Evolutionary conservation across 2,113 vertebrate genomes (phyloP).

Genomic region (Neoarius graeffei): DNA sequence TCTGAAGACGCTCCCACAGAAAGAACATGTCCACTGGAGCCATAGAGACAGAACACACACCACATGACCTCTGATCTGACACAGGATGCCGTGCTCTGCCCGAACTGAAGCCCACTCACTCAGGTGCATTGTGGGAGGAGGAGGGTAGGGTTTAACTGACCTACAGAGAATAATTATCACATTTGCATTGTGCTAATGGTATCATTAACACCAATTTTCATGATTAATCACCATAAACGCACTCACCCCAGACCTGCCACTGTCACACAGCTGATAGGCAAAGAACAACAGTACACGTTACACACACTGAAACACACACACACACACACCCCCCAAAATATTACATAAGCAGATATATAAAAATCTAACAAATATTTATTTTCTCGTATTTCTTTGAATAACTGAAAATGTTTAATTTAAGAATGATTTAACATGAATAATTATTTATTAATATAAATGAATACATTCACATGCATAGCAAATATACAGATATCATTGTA

Average conservation of each 20-base stretch:
- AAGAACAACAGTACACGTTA: constrained; percentile 72
- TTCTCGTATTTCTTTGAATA: no score
- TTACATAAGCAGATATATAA: not conserved
- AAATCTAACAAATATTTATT: not conserved
- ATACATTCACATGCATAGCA: not conserved
- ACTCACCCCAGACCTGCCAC: constrained; percentile 51
- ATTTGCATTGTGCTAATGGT: not conserved
- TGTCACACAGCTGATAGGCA: constrained; percentile 68
- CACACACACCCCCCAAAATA: constrained; percentile 20
- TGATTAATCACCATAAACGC: not conserved
- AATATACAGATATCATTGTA: not conserved
- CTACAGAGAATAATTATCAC: constrained; percentile 9
- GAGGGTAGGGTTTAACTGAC: constrained; percentile 42
- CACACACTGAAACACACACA: constrained; percentile 51
- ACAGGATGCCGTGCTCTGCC: constrained; percentile 50
- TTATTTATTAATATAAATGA: not conserved
- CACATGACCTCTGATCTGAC: constrained; percentile 68
- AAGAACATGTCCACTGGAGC: constrained; percentile 70
- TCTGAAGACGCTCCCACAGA: constrained; percentile 69
- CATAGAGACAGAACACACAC: constrained; percentile 68
- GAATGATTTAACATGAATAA: no score
- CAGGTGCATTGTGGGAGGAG: constrained; percentile 60
- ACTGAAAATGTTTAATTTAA: not conserved
- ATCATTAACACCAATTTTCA: not conserved
- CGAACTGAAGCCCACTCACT: constrained; percentile 52